These are phyloP conservation scores for Orussus abietinus DNA, from an alignment of 1,140 invertebrate genomes.

Conservation along the genomic window DNA sequence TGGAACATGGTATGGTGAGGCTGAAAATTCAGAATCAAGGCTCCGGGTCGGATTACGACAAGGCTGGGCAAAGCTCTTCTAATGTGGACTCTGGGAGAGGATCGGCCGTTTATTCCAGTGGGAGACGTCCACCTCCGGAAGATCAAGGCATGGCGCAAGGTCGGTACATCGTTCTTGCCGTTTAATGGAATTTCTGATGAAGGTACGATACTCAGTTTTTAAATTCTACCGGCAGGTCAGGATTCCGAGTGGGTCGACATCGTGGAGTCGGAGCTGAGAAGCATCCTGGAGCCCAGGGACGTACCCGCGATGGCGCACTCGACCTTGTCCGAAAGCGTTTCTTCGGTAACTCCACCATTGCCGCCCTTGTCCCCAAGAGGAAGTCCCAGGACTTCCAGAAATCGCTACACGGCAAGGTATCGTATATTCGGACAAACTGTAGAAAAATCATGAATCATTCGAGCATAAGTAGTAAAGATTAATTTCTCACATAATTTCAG, in stretches of 20 bases:
- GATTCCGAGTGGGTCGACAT: slow-evolving; percentile 82
- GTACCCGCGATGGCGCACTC: slow-evolving; percentile 53
- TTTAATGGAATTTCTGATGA: too few species aligned
- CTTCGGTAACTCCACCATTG: slow-evolving; percentile 70
- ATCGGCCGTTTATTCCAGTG: slow-evolving; percentile 72
- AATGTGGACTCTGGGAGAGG: slow-evolving; percentile 73
- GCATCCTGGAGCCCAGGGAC: slow-evolving; percentile 68
- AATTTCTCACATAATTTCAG: slow-evolving; percentile 32
- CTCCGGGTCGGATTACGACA: slow-evolving; percentile 67
- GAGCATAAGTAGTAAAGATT: too few species aligned
- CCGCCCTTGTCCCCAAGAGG: slow-evolving; percentile 69
- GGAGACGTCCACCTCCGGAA: slow-evolving; percentile 53
- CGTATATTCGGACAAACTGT: slow-evolving; percentile 22
- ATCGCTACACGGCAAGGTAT: slow-evolving; percentile 41
- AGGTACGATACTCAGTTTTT: too few species aligned
- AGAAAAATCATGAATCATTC: too few species aligned
- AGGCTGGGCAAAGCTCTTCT: slow-evolving; percentile 65
- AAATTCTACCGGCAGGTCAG: slow-evolving; percentile 55
- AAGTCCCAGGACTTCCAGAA: slow-evolving; percentile 48
- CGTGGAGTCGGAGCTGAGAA: slow-evolving; percentile 73
- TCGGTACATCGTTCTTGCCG: too few species aligned
- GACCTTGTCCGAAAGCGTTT: slow-evolving; percentile 63
- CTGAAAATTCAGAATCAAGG: slow-evolving; percentile 56
- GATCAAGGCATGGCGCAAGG: too few species aligned
- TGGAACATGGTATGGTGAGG: slow-evolving; percentile 44